Evolutionary conservation across 2,113 vertebrate genomes (phyloP).

Genomic region (Poeciliopsis turrubarensis): DNA sequence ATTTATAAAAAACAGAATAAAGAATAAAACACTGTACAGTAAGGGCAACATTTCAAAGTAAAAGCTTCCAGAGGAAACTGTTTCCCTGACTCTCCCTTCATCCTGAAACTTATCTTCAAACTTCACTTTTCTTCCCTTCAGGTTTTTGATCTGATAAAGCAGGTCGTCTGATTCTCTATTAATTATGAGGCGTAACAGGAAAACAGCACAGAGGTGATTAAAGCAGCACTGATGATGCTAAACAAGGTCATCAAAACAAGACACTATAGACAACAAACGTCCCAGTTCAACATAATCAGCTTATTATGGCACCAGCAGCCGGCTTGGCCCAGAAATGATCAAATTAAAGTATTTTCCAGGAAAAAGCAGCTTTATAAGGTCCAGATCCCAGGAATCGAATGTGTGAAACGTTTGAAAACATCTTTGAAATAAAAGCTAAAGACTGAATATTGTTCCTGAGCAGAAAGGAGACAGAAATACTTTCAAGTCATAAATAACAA

Average conservation of each 20-base stretch:
- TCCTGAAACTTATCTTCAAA: neutral
- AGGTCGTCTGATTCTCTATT: slow-evolving; percentile 25
- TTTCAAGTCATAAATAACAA: neutral
- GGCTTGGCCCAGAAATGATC: neutral
- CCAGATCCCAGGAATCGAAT: neutral
- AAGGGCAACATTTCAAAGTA: too few relatives aligned
- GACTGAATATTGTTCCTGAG: neutral
- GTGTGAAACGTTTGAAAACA: neutral
- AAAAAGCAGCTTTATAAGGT: neutral
- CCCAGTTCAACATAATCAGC: slow-evolving; percentile 16
- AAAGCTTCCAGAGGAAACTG: neutral
- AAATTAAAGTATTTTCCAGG: neutral
- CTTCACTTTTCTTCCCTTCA: neutral
- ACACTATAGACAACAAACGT: neutral
- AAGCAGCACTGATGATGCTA: slow-evolving; percentile 12
- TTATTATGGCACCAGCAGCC: neutral
- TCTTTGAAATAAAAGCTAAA: neutral
- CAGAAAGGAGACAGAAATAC: too few relatives aligned
- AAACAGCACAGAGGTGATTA: slow-evolving; percentile 20
- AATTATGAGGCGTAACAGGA: neutral
- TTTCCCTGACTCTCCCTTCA: neutral
- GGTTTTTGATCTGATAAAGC: slow-evolving; percentile 3
- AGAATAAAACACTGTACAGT: too few relatives aligned
- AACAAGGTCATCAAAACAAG: slow-evolving; percentile 44
- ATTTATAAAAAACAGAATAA: too few relatives aligned